These are phyloP conservation scores for Erythrolamprus reginae DNA, from an alignment of 2,113 vertebrate genomes.

Conservation along the genomic window DNA sequence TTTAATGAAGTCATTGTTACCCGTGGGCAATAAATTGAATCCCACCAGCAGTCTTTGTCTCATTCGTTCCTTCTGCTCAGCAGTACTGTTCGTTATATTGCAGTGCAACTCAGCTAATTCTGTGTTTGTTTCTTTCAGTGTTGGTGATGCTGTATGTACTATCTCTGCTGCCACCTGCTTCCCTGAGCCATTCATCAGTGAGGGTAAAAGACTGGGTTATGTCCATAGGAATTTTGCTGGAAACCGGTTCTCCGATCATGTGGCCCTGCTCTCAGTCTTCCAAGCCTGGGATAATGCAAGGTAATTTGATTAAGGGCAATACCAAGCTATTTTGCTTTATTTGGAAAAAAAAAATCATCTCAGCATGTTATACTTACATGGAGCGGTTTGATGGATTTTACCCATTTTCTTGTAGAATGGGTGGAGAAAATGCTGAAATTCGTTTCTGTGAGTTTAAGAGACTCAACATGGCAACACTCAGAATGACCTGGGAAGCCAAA, in stretches of 20 bases:
- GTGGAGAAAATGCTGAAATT: constrained; percentile 88
- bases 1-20: not conserved
- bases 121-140: constrained; percentile 69
- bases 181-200: constrained; percentile 90
- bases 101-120: not conserved
- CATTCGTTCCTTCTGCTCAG: not conserved
- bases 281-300: constrained; percentile 95
- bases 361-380: not conserved
- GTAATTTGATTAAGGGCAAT: constrained; percentile 53
- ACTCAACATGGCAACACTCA: constrained; percentile 90
- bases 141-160: constrained; percentile 92
- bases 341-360: not conserved
- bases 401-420: constrained; percentile 70
- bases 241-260: constrained; percentile 88
- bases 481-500: constrained; percentile 99
- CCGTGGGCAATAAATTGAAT: not conserved
- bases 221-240: constrained; percentile 93
- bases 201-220: constrained; percentile 88
- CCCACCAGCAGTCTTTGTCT: not conserved
- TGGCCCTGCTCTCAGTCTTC: constrained; percentile 90
- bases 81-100: not conserved
- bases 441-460: constrained; percentile 93
- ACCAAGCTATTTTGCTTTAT: not conserved
- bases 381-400: not conserved
- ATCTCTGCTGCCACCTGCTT: constrained; percentile 92